These are phyloP conservation scores for Eustalomyia histrio DNA, from an alignment of 2,888 invertebrate species.

Conservation along the genomic window DNA sequence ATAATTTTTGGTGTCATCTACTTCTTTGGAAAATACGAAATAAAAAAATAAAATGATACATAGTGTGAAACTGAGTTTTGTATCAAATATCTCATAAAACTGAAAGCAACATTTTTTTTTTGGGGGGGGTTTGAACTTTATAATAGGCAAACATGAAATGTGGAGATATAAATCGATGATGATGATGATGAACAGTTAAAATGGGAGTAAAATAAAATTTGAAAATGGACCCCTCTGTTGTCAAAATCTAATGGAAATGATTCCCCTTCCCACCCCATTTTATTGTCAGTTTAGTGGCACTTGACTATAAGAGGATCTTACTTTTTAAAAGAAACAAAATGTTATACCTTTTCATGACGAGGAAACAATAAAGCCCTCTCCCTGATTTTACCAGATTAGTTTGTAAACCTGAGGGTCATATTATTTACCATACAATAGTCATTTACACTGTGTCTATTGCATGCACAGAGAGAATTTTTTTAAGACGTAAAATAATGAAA, in stretches of 20 bases:
- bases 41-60: constrained; percentile 8
- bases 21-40: neutral
- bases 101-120: constrained; percentile 4
- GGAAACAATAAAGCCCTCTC: neutral
- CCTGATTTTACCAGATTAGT: neutral
- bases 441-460: too few relatives aligned
- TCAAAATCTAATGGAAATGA: neutral
- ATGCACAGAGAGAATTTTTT: too few relatives aligned
- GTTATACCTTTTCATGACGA: neutral
- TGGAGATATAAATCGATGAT: neutral
- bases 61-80: constrained; percentile 36
- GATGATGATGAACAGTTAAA: neutral
- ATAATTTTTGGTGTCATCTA: constrained; percentile 6
- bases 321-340: neutral
- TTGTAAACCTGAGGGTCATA: constrained; percentile 10
- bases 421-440: constrained; percentile 22
- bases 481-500: too few relatives aligned
- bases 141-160: constrained; percentile 33
- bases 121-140: constrained; percentile 6
- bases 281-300: neutral
- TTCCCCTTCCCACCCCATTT: too few relatives aligned
- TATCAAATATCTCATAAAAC: constrained; percentile 49
- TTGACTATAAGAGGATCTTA: neutral
- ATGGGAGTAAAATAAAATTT: neutral
- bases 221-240: constrained; percentile 13